Percentiles rank a stretch among this genome's conserved stretches.
phyloP scores from a whole-genome alignment of 2,888 invertebrate genomes.

The Celastrina argiolus region DNA sequence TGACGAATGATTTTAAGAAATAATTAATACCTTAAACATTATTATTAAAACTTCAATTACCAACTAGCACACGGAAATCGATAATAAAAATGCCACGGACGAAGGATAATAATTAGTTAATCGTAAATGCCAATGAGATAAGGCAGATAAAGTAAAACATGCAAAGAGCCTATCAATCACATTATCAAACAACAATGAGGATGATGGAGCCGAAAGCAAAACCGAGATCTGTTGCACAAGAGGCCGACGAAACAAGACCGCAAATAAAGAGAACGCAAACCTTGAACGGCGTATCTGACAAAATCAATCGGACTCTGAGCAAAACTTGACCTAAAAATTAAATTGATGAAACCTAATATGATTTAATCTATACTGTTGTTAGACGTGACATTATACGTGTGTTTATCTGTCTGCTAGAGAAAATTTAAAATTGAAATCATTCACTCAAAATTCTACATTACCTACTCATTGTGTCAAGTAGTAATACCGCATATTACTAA shows the following conservation, averaged over 20 bases:
- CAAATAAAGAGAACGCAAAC: slow-evolving; percentile 76
- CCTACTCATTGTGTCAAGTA: background rate
- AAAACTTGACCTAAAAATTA: slow-evolving; percentile 73
- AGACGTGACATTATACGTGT: background rate
- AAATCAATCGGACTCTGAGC: slow-evolving; percentile 73
- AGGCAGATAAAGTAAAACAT: slow-evolving; percentile 36
- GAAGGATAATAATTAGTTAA: slow-evolving; percentile 15
- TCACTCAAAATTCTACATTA: background rate
- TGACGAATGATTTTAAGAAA: background rate
- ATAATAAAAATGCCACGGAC: slow-evolving; percentile 15
- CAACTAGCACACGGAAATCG: background rate
- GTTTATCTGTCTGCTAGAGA: background rate
- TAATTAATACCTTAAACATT: background rate
- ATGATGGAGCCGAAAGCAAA: slow-evolving; percentile 67
- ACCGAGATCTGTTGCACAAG: slow-evolving; percentile 71
- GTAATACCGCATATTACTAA: no score
- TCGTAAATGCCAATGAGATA: slow-evolving; percentile 9
- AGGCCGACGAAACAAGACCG: slow-evolving; percentile 74
- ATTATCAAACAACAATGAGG: slow-evolving; percentile 70
- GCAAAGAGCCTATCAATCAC: slow-evolving; percentile 66
- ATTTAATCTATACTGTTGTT: slow-evolving; percentile 9
- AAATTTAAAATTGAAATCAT: background rate
- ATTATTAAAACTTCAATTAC: background rate
- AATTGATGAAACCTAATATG: slow-evolving; percentile 55
- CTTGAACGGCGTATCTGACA: slow-evolving; percentile 75